Base-by-base conservation (phyloP, 2,113 vertebrate species). In the Porphyrio hochstetteri region DNA sequence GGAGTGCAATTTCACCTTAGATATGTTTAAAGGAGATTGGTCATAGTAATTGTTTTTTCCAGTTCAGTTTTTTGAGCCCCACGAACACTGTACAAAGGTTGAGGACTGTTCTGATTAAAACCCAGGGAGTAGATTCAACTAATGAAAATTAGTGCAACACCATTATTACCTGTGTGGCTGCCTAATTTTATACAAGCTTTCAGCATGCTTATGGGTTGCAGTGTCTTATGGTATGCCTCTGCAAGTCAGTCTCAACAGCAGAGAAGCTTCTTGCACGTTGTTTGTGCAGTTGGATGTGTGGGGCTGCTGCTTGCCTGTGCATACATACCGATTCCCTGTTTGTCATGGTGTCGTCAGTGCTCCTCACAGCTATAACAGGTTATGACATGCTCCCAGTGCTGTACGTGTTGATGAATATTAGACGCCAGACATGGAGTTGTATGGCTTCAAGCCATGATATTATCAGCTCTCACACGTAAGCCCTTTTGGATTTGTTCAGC, bases 141-240 rank as follows among this genome's bases (percentile, higher is more conserved):
- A 63, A 52, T 0, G 0, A 52, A 68, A 75, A 29, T 56, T 8
- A 74, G 44, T 20, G 23, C 15, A 56, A 20, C 17, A 8, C 42
- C 16, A 10, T 75, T 79, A 31, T 52, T 56, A 1, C 13, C 31
- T 0, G 0, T 33, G 38, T 13, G 7, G 21, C 38, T 74, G 3
- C 79, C n/a, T 70, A 16, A 28, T 24, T 63, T 80, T 40, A 13
- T 42, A 6, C 17, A 25, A 36, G 10, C 11, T 3, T 19, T 78
- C 60, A 28, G 0, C 17, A 20, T 67, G 21, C 36, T 88, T 10
- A 3, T 31, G 50, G 13, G 4, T 63, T 72, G 64, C 57, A 53
- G 2, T 57, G 20, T 29, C 18, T 35, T 68, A 50, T 28, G 59
- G 15, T 61, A 7, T 5, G 19, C 36, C 53, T 89, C 87, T 61